Percentiles rank a stretch among this genome's conserved stretches.
Conservation (phyloP, 2,888 invertebrate genomes). For the Drosophila recens region DNA sequence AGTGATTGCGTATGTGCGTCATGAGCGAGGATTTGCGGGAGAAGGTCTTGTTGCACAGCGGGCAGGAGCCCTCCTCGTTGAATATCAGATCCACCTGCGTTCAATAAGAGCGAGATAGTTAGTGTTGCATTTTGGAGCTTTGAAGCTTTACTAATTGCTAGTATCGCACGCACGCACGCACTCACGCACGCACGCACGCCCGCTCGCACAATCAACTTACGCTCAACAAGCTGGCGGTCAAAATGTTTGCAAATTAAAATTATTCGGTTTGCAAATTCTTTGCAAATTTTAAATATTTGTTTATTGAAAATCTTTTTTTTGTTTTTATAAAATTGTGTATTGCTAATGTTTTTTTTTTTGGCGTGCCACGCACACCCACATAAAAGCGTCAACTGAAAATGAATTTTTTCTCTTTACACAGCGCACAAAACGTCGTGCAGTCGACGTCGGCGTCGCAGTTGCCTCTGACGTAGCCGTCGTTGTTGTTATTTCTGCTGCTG, state of each 20-base stretch:
- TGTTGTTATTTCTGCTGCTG: constrained; percentile 43
- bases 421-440: constrained; percentile 70
- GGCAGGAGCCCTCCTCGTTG: constrained; percentile 85
- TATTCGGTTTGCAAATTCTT: constrained; percentile 51
- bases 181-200: constrained; percentile 1
- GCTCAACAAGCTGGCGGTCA: constrained; percentile 75
- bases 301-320: constrained; percentile 48
- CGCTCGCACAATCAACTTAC: constrained; percentile 49
- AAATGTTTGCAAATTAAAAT: constrained; percentile 59
- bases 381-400: constrained; percentile 79
- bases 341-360: constrained; percentile 39
- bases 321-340: constrained; percentile 44
- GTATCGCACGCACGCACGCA: constrained; percentile 22
- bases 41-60: constrained; percentile 85
- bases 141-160: constrained; percentile 40
- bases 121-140: constrained; percentile 37
- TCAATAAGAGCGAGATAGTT: constrained; percentile 35
- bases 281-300: constrained; percentile 51
- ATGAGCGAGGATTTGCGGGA: constrained; percentile 85
- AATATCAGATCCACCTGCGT: constrained; percentile 85
- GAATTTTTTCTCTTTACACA: constrained; percentile 80
- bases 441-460: constrained; percentile 60
- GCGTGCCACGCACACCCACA: constrained; percentile 75
- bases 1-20: constrained; percentile 86
- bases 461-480: constrained; percentile 41